Conservation (phyloP, 2,113 vertebrate species). For the Ivindomyrus marchei region DNA sequence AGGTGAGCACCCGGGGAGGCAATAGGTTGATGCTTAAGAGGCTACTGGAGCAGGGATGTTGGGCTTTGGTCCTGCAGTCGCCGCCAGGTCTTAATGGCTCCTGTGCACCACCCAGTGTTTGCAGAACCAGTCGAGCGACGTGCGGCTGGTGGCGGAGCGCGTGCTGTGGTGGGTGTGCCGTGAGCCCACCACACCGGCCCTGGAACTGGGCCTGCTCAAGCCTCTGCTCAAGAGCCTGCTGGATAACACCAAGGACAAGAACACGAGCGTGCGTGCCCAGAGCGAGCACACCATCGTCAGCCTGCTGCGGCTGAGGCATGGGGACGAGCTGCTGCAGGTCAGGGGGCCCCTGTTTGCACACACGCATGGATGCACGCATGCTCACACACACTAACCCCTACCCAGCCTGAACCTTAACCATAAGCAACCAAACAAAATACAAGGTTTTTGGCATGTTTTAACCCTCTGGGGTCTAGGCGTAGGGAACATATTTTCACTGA, state of each 20-base stretch:
- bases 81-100: background rate
- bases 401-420: background rate
- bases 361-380: background rate
- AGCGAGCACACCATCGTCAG: conserved; percentile 92
- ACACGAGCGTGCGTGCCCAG: conserved; percentile 87
- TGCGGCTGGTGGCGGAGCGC: conserved; percentile 85
- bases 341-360: background rate
- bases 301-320: conserved; percentile 78
- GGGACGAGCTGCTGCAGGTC: conserved; percentile 85
- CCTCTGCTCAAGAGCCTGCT: conserved; percentile 88
- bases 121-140: conserved; percentile 94
- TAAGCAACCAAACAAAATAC: background rate
- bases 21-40: background rate
- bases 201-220: conserved; percentile 77
- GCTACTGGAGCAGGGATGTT: background rate
- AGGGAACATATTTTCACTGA: too few species aligned
- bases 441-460: background rate
- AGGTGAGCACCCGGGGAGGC: conserved; percentile 60
- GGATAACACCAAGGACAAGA: conserved; percentile 98
- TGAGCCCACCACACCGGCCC: conserved; percentile 61
- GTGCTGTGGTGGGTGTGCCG: conserved; percentile 96
- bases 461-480: too few species aligned
- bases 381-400: background rate
- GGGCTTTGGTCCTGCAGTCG: background rate
- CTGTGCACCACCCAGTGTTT: conserved; percentile 68